phyloP scores from a whole-genome alignment of 2,797 vertebrate genomes.

The Channa striata region DNA sequence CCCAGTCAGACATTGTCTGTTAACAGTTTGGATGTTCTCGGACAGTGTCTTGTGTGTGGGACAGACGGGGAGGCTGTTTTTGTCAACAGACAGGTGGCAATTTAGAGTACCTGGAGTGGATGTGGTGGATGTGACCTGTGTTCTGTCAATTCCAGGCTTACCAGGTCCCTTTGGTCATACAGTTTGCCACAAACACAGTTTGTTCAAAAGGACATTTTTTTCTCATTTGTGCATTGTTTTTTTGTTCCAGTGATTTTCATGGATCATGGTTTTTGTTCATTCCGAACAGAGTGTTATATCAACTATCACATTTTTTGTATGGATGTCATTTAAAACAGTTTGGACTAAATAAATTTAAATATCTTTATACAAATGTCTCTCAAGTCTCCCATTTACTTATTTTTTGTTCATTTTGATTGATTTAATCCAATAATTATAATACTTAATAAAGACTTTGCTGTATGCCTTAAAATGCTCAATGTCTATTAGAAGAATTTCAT shows the following conservation, averaged over 20 bases:
- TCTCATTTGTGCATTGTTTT: constrained; percentile 6
- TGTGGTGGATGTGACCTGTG: constrained; percentile 13
- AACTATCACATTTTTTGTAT: constrained; percentile 34
- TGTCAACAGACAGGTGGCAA: constrained; percentile 88
- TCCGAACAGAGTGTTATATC: constrained; percentile 15
- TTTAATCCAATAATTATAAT: too few relatives aligned
- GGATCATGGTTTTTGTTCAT: constrained; percentile 28
- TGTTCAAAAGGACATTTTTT: constrained; percentile 3
- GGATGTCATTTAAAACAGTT: constrained; percentile 35
- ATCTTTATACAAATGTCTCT: constrained; percentile 30
- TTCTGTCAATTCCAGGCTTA: constrained; percentile 4
- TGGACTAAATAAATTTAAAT: constrained; percentile 46
- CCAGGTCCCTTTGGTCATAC: constrained; percentile 4
- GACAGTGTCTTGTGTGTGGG: constrained; percentile 94
- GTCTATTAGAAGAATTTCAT: too few relatives aligned
- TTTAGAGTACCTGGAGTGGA: constrained; percentile 61
- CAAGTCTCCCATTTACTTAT: not conserved
- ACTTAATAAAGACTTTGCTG: too few relatives aligned
- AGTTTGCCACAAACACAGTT: not conserved
- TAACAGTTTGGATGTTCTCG: constrained; percentile 94
- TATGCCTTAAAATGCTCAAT: too few relatives aligned
- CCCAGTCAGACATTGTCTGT: constrained; percentile 93
- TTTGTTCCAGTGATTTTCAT: constrained; percentile 1
- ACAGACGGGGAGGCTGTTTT: constrained; percentile 97
- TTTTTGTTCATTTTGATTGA: not conserved